Evolutionary conservation across 2,797 vertebrate species (phyloP).

Genomic region (Carcharodon carcharias): DNA sequence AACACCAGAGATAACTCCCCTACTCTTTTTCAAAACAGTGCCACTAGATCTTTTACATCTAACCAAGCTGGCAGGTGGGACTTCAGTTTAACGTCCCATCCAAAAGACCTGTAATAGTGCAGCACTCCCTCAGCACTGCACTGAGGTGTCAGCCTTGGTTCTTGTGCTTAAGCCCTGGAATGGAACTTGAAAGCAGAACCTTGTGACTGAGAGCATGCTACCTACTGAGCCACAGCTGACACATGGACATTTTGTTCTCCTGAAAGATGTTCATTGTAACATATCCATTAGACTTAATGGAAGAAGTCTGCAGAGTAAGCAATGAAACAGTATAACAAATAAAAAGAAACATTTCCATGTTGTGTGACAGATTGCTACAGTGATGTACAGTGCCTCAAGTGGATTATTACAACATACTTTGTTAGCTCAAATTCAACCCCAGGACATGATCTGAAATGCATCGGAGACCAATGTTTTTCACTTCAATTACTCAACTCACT

Average conservation of each 20-base stretch:
- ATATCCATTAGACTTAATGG: background rate
- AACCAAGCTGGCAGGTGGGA: background rate
- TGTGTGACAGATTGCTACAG: background rate
- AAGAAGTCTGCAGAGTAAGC: background rate
- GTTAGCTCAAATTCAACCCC: conserved; percentile 1
- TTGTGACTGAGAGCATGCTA: background rate
- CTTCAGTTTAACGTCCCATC: background rate
- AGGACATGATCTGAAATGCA: background rate
- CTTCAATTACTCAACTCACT: background rate
- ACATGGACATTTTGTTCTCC: background rate
- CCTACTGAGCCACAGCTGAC: background rate
- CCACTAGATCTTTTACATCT: background rate
- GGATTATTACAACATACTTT: background rate
- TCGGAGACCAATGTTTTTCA: background rate
- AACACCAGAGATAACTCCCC: too few relatives aligned
- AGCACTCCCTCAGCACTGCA: background rate
- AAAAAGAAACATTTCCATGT: background rate
- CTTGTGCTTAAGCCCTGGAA: background rate
- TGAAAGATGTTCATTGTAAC: background rate
- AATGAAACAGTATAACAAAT: background rate
- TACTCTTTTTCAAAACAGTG: background rate
- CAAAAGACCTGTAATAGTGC: background rate
- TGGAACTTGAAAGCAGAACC: background rate
- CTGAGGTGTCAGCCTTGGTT: background rate
- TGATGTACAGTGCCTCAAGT: background rate